Evolutionary conservation across 2,113 vertebrate species (phyloP), one percentile per base, ranked within the genome.

Genomic region (Fulmarus glacialis): DNA sequence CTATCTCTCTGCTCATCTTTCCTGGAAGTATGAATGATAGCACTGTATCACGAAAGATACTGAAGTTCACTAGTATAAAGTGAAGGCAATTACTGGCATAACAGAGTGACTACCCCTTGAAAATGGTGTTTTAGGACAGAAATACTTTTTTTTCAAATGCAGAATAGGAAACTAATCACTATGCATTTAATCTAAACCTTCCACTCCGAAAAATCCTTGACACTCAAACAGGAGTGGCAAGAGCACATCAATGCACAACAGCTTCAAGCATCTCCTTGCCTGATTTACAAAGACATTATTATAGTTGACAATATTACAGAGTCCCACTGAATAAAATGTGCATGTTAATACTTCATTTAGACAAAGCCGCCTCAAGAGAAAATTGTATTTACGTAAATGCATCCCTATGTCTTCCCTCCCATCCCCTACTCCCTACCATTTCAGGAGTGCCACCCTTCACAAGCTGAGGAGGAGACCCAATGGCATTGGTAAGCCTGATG

Each of bases 1-100:
- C 24, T 73, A 64, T 92, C 87, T 84, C 82, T 71, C 53, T 74
- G 30, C 38, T 91, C 36, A 91, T 90, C 91, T 77, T 94, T 95
- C 92, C 53, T 88, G 89, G 92, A 94, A 96, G 29, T 9, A 34
- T 17, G 42, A 73, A 32, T 26, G 96, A 56, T 34, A 80, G 55
- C 50, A 21, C 34, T 3, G 1, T 26, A n/a, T 82, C 85, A 70
- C 3, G 5, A 75, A 66, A 77, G 53, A 62, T 21, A 43, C 36
- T 23, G 38, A 70, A 53, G 67, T 50, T 82, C 90, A 59, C 18
- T 15, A 52, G 27, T 11, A 14, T 15, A 12, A 89, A 82, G 22
- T 34, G 19, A 82, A 91, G 71, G 72, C 45, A 74, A 1, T 85
- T 83, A 42, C 53, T 72, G 82, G 52, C 11, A 18, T 47, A n/a